Base-by-base conservation (phyloP, 2,888 invertebrate species). In the Agrotis segetum region DNA sequence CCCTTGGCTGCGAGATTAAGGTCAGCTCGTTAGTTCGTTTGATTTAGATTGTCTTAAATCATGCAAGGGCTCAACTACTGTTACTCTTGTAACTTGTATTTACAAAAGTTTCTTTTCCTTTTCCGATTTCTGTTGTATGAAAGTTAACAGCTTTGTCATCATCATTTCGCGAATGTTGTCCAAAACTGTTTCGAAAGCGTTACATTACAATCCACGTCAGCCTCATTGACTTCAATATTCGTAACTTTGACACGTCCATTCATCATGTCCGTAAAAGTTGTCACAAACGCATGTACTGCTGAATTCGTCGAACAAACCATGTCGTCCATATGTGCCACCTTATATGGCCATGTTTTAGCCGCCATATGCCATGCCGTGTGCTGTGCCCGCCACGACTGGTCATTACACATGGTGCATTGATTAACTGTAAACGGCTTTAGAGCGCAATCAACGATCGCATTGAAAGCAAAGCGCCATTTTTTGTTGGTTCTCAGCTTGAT, bases 321-420 rank as follows among this genome's bases (percentile, higher is more conserved):
- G 91, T 89, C 86, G 82, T 86, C 90, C 92, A 92, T 92, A 91
- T 93, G 92, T 88, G 83, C 83, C 72, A 77, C 94, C 93, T 83
- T 94, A 93, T 90, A 94, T 87, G 95, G 95, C 70, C 76, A 85
- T 79, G 92, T 89, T 92, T 93, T 94, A 94, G 93, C 80, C 87
- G 92, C 94, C 95, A 95, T 95, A 94, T 95, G 94, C 89, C 88
- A 85, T 88, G 85, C 86, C 82, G 87, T 80, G 84, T 88, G 86
- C 81, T 82, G 89, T 90, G 91, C 88, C 84, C 89, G 88, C 91
- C 88, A 87, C 89, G 88, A 84, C 87, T 87, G 85, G 79, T 82
- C 85, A 84, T 88, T 90, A 88, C 92, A 93, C 90, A 93, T 94
- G 92, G 92, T 88, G 91, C 89, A 92, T 93, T 91, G 91, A 93